Evolutionary conservation across 1,140 invertebrate genomes (phyloP), one percentile per base, ranked within the genome.

Genomic region (Tachypleus tridentatus): DNA sequence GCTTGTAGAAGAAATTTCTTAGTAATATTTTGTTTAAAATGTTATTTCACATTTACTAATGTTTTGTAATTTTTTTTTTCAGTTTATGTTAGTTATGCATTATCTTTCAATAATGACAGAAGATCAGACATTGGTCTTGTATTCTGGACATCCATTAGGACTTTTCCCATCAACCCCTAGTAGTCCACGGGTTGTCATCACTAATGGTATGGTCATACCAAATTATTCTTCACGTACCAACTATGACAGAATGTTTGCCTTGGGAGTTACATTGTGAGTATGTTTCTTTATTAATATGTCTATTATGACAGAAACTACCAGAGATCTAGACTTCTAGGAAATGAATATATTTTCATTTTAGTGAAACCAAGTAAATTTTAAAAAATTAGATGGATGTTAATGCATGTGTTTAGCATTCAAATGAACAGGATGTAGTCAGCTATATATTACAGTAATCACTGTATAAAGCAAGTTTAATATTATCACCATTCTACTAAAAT

Each of bases 171-270:
- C 78, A 56, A 71, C 67, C 50, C 60, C 72, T 6, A 63, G 65
- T 4, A 75, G 80, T 4, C 85, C 85, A n/a, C 75, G 84, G 66
- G 71, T 84, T n/a, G 79, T 87, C 53, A 84, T 87, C 62, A 85
- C 83, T 48, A 86, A 86, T 74, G 85, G 85, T 62, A 86, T 87
- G 84, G 82, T 83, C 67, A 80, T 87, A 61, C 85, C 85, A 5
- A 85, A 86, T 72, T 86, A 86, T 73, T 86, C 84, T 6, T 78
- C 77, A 3, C 73, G 78, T 59, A 74, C 60, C 29, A 73, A 80
- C 56, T 81, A 81, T 61, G 78, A 81, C 64, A 70, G 73, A 59
- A 77, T 83, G 73, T 87, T 87, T 75, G 85, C 84, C 9, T 71
- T 86, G 6, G 84, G 84, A 57, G 82, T 84, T 5, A 82, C 84